A percentile compares a stretch with the other conserved stretches of the same genome.
Evolutionary conservation across 2,113 vertebrate species (phyloP).

Genomic region (Nycticorax nycticorax): DNA sequence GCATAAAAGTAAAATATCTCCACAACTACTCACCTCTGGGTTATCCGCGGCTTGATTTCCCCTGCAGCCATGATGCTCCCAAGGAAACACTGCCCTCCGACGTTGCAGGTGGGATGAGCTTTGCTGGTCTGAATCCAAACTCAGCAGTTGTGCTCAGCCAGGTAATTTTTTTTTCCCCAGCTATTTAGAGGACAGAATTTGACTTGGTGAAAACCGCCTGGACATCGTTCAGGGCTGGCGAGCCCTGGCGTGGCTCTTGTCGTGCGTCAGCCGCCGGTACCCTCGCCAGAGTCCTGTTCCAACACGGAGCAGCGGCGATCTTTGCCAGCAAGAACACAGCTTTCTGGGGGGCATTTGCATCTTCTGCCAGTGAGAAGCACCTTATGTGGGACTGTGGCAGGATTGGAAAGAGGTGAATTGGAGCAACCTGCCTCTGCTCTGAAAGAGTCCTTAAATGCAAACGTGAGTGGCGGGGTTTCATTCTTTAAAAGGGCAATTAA

Average conservation of each 20-base stretch:
- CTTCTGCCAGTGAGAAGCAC: not conserved
- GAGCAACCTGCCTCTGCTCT: not conserved
- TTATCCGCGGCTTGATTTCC: not conserved
- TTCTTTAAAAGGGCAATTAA: not conserved
- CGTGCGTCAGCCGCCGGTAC: accelerated
- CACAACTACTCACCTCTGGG: not conserved
- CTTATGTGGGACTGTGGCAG: not conserved
- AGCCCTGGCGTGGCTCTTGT: accelerated
- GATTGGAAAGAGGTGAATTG: not conserved
- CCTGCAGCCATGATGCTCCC: not conserved
- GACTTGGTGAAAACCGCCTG: not conserved
- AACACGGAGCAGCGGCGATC: accelerated
- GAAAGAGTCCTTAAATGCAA: not conserved
- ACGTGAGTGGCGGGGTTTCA: accelerated
- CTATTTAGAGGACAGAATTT: not conserved
- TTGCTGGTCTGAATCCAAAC: not conserved
- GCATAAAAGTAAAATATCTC: not conserved
- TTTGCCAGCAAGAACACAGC: not conserved
- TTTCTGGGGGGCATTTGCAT: not conserved
- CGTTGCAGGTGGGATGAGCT: not conserved
- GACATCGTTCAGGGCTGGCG: not conserved
- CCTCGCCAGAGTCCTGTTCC: not conserved
- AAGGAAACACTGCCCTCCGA: not conserved
- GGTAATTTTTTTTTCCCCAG: not conserved
- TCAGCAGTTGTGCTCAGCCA: not conserved